Percentiles rank a stretch among this genome's conserved stretches.
phyloP scores from a whole-genome alignment of 35 echinoderm and acorn worm genomes.

The Apostichopus japonicus region DNA sequence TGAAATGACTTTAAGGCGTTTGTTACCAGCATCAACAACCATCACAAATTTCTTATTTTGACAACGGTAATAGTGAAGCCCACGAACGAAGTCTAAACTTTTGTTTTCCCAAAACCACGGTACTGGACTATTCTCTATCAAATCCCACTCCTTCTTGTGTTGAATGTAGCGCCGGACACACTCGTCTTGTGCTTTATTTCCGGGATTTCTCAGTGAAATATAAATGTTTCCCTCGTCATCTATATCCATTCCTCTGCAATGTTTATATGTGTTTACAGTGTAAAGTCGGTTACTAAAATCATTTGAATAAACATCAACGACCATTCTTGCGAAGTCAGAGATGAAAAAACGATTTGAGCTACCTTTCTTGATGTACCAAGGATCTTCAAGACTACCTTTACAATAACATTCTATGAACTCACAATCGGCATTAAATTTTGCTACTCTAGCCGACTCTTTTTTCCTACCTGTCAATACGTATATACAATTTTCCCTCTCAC shows the following conservation, averaged over 20 bases:
- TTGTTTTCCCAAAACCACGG: neutral
- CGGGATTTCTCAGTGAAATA: neutral
- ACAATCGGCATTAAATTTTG: neutral
- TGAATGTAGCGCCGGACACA: neutral
- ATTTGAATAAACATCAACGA: neutral
- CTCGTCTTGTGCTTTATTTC: neutral
- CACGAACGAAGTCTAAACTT: neutral
- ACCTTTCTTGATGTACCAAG: neutral
- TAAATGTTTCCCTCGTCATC: neutral
- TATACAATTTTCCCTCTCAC: neutral
- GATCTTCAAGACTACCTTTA: neutral
- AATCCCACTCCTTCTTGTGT: neutral
- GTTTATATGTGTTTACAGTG: neutral
- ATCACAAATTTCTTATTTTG: too few species aligned
- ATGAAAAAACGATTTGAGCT: neutral
- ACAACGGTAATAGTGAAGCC: neutral
- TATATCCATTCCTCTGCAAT: neutral
- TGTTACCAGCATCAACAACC: too few species aligned
- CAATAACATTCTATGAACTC: neutral
- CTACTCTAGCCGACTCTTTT: neutral
- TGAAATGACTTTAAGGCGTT: too few species aligned
- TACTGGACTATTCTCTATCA: neutral
- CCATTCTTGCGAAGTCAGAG: neutral
- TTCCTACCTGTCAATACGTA: neutral
- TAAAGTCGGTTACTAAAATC: neutral